Evolutionary conservation across 2,113 vertebrate species (phyloP).

Genomic region (Platichthys flesus): DNA sequence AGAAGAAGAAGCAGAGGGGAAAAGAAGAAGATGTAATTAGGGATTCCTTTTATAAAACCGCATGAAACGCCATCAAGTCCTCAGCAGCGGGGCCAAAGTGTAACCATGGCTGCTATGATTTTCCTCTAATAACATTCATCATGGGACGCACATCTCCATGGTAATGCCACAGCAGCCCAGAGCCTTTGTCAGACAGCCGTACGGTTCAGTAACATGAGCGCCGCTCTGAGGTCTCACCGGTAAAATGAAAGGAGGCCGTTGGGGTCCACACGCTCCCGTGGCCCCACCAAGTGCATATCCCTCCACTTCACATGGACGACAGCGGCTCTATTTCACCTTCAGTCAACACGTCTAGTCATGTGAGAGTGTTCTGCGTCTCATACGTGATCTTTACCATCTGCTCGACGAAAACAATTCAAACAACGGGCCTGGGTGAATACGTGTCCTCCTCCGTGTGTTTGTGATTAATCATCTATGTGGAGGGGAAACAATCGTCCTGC

Average conservation of each 20-base stretch:
- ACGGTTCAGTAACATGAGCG: constrained; percentile 13
- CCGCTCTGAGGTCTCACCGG: constrained; percentile 11
- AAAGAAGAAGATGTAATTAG: constrained; percentile 22
- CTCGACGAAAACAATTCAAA: constrained; percentile 11
- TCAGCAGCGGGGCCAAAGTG: constrained; percentile 33
- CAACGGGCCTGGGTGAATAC: constrained; percentile 25
- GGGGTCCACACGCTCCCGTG: neutral
- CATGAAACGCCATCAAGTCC: constrained; percentile 15
- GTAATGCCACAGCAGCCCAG: constrained; percentile 43
- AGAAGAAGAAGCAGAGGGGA: neutral
- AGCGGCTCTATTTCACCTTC: constrained; percentile 5
- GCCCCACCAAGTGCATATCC: neutral
- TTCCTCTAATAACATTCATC: constrained; percentile 53
- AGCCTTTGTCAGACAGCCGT: constrained; percentile 27
- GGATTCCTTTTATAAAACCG: constrained; percentile 13
- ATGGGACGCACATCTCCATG: constrained; percentile 49
- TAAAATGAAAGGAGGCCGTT: constrained; percentile 7
- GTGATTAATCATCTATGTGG: constrained; percentile 68
- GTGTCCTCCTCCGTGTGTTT: constrained; percentile 17
- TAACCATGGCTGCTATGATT: constrained; percentile 45
- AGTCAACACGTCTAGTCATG: constrained; percentile 2
- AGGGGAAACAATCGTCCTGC: constrained; percentile 37
- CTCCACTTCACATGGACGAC: constrained; percentile 3
- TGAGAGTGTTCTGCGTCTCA: constrained; percentile 4
- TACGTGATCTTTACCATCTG: constrained; percentile 30